phyloP scores from a whole-genome alignment of 2,797 vertebrate genomes.

The Tauraco hartlaubi region DNA sequence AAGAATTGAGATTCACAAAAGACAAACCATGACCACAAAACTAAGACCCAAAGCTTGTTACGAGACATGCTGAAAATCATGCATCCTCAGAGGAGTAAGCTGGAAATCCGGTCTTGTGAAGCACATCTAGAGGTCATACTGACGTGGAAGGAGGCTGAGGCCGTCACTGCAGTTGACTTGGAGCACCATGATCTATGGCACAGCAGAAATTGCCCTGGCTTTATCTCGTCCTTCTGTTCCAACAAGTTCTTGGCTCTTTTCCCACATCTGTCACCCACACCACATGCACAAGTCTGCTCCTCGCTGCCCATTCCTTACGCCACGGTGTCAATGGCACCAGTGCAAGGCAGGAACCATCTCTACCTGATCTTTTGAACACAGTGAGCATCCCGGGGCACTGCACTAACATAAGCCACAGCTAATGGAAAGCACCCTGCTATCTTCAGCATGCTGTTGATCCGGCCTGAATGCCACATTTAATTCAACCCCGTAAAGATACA shows the following conservation, averaged over 20 bases:
- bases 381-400: background rate
- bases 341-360: background rate
- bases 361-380: background rate
- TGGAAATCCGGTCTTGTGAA: background rate
- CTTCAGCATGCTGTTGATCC: background rate
- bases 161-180: background rate
- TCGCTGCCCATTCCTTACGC: background rate
- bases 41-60: background rate
- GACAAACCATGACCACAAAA: background rate
- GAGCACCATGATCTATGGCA: rapidly evolving
- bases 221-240: background rate
- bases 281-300: background rate
- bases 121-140: background rate
- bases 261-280: background rate
- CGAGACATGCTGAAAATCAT: background rate
- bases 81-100: background rate
- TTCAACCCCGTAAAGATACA: background rate
- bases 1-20: background rate
- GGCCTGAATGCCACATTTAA: background rate
- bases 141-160: background rate
- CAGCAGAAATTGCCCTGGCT: background rate
- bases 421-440: background rate
- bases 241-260: background rate
- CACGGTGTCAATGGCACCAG: background rate
- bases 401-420: background rate